A percentile compares a stretch with the other conserved stretches of the same genome.
Conservation (phyloP, 2,113 vertebrate genomes). For the Cyprinodon variegatus region DNA sequence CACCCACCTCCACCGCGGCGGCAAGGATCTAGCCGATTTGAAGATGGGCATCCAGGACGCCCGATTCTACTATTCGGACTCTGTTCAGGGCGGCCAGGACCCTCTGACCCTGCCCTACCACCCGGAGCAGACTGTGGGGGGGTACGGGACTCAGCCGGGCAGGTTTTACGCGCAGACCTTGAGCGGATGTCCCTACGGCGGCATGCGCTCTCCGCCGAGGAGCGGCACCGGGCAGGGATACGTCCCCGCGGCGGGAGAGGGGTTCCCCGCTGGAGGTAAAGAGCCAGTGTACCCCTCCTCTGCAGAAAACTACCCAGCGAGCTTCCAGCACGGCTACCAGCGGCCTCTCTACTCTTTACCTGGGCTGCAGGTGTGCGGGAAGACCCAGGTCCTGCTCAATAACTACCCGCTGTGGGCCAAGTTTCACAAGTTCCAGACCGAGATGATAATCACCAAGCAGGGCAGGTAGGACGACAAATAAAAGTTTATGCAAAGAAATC, state of each 20-base stretch:
- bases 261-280: slow-evolving; percentile 66
- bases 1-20: slow-evolving; percentile 72
- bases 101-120: slow-evolving; percentile 73
- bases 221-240: slow-evolving; percentile 76
- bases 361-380: slow-evolving; percentile 89
- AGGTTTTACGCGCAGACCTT: slow-evolving; percentile 80
- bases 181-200: slow-evolving; percentile 75
- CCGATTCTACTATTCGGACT: slow-evolving; percentile 80
- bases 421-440: slow-evolving; percentile 96
- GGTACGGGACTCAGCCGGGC: slow-evolving; percentile 70
- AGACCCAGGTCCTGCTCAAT: slow-evolving; percentile 89
- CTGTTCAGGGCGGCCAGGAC: slow-evolving; percentile 71
- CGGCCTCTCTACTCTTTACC: slow-evolving; percentile 82
- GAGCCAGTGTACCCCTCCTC: slow-evolving; percentile 69
- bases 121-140: slow-evolving; percentile 70
- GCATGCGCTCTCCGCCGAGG: slow-evolving; percentile 72
- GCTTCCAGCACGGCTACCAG: slow-evolving; percentile 78
- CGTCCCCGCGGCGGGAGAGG: slow-evolving; percentile 70
- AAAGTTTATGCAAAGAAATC: no score
- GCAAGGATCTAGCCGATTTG: slow-evolving; percentile 78
- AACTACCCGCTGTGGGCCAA: slow-evolving; percentile 96
- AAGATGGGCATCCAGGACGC: slow-evolving; percentile 83
- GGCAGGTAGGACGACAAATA: slow-evolving; percentile 85
- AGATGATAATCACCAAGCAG: slow-evolving; percentile 99
- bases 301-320: slow-evolving; percentile 74